A percentile compares a stretch with the other conserved stretches of the same genome.
These are phyloP conservation scores for Drymodes brunneopygia DNA, from an alignment of 2,113 vertebrate species.

Conservation along the genomic window DNA sequence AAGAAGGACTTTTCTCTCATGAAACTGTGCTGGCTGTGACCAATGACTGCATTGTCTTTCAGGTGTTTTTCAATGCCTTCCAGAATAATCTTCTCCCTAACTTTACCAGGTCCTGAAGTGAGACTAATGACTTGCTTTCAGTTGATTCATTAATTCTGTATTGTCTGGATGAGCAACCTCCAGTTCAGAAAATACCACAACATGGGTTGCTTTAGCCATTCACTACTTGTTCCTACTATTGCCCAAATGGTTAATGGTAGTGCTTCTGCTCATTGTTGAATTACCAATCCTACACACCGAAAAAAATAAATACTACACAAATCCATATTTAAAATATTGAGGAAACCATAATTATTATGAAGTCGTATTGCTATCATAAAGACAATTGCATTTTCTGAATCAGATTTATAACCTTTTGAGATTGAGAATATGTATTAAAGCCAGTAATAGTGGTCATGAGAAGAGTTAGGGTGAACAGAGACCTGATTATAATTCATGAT, in stretches of 20 bases:
- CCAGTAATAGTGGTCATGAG: background rate
- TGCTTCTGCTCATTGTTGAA: background rate
- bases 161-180: background rate
- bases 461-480: background rate
- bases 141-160: background rate
- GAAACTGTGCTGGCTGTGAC: background rate
- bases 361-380: background rate
- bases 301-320: background rate
- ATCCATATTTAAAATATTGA: background rate
- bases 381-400: background rate
- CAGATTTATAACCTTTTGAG: background rate
- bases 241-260: background rate
- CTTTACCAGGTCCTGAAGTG: background rate
- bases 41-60: background rate
- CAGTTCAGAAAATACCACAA: background rate
- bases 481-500: background rate
- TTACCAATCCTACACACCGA: background rate
- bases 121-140: background rate
- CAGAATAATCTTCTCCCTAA: background rate
- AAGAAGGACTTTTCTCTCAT: background rate
- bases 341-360: background rate
- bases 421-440: background rate
- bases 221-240: background rate
- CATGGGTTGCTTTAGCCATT: background rate
- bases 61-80: background rate